Conservation (phyloP, 2,888 invertebrate species). For the Cryptocephalus moraei region DNA sequence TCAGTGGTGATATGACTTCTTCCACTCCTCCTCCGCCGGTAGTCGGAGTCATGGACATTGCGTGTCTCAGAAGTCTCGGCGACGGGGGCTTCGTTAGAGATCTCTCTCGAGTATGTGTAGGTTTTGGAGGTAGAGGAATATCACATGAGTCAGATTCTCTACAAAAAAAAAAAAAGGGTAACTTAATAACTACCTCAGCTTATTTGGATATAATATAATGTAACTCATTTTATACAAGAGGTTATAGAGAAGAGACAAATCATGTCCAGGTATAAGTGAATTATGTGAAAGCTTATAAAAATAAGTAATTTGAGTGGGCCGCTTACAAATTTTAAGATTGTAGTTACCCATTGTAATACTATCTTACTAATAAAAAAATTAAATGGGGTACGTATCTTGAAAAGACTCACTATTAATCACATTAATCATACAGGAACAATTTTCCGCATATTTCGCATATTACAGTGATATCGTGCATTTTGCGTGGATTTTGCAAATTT, state of each 20-base stretch:
- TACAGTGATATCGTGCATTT: too few relatives aligned
- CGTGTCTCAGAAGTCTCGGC: conserved; percentile 42
- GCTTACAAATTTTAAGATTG: too few relatives aligned
- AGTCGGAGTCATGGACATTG: conserved; percentile 40
- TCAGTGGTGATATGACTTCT: conserved; percentile 34
- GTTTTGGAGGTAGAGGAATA: conserved; percentile 42
- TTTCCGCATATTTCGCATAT: too few relatives aligned
- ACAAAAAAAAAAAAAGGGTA: conserved; percentile 4
- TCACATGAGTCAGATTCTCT: conserved; percentile 32
- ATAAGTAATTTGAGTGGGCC: too few relatives aligned
- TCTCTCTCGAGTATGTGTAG: conserved; percentile 35
- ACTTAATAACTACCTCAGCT: neutral
- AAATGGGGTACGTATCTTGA: too few relatives aligned
- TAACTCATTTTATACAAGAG: neutral
- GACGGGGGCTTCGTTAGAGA: conserved; percentile 47
- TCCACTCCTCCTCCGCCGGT: conserved; percentile 30
- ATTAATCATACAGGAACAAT: too few relatives aligned
- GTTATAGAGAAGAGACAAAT: neutral
- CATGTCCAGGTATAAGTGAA: neutral
- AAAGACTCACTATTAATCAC: too few relatives aligned
- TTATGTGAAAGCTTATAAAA: too few relatives aligned
- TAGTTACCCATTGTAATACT: too few relatives aligned
- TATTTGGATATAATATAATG: neutral
- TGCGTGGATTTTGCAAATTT: too few relatives aligned
- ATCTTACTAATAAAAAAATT: neutral